Conservation (phyloP, 2,113 vertebrate species). For the Copsychus sechellarum region DNA sequence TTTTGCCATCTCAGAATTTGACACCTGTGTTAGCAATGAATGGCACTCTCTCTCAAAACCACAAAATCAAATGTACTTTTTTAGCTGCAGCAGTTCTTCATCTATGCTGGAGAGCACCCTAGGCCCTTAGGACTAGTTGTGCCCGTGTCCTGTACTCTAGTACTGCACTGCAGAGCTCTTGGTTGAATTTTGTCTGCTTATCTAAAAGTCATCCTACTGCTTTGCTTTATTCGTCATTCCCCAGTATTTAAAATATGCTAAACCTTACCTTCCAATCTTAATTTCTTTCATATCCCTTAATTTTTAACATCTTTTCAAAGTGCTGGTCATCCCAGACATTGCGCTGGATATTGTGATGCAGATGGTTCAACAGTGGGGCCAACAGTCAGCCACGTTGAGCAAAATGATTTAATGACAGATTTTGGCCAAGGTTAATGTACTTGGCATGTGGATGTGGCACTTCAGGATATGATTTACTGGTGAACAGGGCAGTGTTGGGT, state of each 20-base stretch:
- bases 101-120: neutral
- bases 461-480: neutral
- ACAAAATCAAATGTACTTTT: fast-evolving
- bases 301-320: neutral
- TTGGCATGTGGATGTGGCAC: fast-evolving
- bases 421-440: neutral
- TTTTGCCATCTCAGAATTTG: neutral
- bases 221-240: neutral
- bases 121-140: neutral
- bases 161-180: neutral
- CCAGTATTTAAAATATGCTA: neutral
- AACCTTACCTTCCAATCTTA: neutral
- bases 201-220: neutral
- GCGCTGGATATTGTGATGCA: neutral
- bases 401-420: neutral
- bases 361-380: neutral
- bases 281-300: neutral
- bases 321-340: neutral
- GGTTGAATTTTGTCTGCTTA: neutral
- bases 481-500: neutral
- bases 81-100: neutral
- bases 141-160: neutral
- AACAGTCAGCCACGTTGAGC: neutral
- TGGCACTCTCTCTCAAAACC: neutral
- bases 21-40: neutral